Percentiles rank a stretch among this genome's conserved stretches.
Evolutionary conservation across 2,888 invertebrate species (phyloP).

Genomic region (Mechanitis messenoides): DNA sequence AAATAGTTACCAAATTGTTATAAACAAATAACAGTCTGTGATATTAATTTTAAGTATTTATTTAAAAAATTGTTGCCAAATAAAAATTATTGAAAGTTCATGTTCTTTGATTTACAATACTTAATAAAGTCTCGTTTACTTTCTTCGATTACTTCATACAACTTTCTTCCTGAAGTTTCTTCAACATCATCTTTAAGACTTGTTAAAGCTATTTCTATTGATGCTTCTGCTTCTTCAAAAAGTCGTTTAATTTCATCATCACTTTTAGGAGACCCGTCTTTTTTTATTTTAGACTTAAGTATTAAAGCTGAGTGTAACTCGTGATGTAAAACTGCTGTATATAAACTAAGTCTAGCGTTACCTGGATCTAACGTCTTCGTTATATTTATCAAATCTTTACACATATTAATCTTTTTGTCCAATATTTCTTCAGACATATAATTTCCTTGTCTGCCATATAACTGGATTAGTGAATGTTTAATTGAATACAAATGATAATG

Average conservation of each 20-base stretch:
- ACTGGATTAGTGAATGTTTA: constrained; percentile 87
- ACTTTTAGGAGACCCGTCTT: constrained; percentile 41
- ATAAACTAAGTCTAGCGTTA: constrained; percentile 84
- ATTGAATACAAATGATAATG: constrained; percentile 90
- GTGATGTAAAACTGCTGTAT: constrained; percentile 85
- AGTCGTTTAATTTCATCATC: constrained; percentile 56
- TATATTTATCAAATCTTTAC: constrained; percentile 78
- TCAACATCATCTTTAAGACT: constrained; percentile 71
- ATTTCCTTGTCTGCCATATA: constrained; percentile 83
- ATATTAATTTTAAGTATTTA: constrained; percentile 32
- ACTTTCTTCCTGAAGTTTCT: constrained; percentile 73
- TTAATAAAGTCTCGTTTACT: constrained; percentile 46
- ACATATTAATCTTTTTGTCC: constrained; percentile 81
- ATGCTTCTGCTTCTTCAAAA: constrained; percentile 62
- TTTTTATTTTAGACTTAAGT: constrained; percentile 66
- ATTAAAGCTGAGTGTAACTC: constrained; percentile 80
- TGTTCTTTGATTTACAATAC: constrained; percentile 23
- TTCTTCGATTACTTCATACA: constrained; percentile 63
- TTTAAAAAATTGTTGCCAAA: constrained; percentile 10
- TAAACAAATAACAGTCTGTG: constrained; percentile 33
- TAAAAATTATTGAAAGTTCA: constrained; percentile 11
- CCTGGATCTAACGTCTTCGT: constrained; percentile 83
- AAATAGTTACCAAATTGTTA: constrained; percentile 1
- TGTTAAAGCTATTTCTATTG: constrained; percentile 60
- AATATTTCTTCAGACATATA: constrained; percentile 78